phyloP scores from a whole-genome alignment of 2,113 vertebrate species.

The Cottus gobio region DNA sequence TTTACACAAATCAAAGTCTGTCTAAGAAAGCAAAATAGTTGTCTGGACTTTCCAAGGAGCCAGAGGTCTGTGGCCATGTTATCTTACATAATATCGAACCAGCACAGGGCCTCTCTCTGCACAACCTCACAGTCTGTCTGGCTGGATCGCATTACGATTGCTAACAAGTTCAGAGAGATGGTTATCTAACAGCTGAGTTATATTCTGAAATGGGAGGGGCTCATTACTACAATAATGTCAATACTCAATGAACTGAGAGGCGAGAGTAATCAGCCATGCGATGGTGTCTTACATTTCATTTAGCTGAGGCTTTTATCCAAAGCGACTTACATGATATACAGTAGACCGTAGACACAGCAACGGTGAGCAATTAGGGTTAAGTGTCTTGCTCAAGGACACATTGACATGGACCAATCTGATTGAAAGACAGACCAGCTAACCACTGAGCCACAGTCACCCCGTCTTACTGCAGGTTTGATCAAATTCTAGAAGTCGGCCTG shows the following conservation, averaged over 20 bases:
- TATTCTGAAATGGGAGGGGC: neutral
- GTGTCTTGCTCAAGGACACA: too few relatives aligned
- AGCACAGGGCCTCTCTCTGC: neutral
- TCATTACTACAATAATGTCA: constrained; percentile 15
- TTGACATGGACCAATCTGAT: too few relatives aligned
- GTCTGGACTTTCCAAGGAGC: neutral
- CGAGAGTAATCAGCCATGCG: neutral
- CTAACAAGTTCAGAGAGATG: neutral
- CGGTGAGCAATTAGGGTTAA: too few relatives aligned
- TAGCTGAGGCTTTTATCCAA: too few relatives aligned
- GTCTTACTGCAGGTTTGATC: constrained; percentile 18
- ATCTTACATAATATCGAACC: constrained; percentile 22
- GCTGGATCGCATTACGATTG: constrained; percentile 18
- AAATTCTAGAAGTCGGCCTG: neutral
- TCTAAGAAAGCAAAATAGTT: constrained; percentile 8
- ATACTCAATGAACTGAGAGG: neutral
- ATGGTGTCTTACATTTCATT: too few relatives aligned
- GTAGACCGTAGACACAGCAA: too few relatives aligned
- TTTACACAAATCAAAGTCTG: neutral
- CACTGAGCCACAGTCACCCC: too few relatives aligned
- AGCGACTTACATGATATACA: too few relatives aligned
- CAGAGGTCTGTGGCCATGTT: constrained; percentile 10
- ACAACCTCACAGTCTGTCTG: constrained; percentile 22
- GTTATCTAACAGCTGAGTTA: constrained; percentile 7
- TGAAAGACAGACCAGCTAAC: too few relatives aligned